Evolutionary conservation across 2,113 vertebrate species (phyloP).

Genomic region (Podilymbus podiceps): DNA sequence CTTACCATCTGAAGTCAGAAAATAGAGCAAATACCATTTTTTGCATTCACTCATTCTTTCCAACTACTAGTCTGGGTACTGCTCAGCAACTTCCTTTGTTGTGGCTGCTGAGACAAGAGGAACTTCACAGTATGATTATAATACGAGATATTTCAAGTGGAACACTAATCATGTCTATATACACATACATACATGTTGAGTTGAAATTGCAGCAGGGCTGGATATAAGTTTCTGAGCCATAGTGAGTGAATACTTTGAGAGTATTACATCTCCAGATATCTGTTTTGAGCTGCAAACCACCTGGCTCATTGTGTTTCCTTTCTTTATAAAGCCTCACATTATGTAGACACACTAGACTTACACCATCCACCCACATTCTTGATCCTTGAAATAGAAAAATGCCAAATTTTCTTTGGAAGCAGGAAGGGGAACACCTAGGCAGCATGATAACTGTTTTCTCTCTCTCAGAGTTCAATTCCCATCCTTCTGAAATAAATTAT

Average conservation of each 20-base stretch:
- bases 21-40: background rate
- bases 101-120: background rate
- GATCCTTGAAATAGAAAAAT: background rate
- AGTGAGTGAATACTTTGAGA: background rate
- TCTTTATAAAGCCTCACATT: background rate
- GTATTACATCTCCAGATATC: background rate
- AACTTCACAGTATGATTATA: background rate
- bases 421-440: background rate
- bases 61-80: background rate
- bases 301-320: background rate
- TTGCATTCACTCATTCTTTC: background rate
- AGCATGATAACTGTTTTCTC: background rate
- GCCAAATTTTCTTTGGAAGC: background rate
- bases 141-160: background rate
- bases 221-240: background rate
- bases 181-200: background rate
- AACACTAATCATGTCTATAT: background rate
- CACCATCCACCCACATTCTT: background rate
- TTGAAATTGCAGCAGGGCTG: background rate
- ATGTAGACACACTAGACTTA: background rate
- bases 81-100: background rate
- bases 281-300: background rate
- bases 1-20: slow-evolving; percentile 23
- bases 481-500: background rate
- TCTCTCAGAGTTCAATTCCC: background rate